phyloP scores from a whole-genome alignment of 2,113 vertebrate species.

The Delphinapterus leucas region DNA sequence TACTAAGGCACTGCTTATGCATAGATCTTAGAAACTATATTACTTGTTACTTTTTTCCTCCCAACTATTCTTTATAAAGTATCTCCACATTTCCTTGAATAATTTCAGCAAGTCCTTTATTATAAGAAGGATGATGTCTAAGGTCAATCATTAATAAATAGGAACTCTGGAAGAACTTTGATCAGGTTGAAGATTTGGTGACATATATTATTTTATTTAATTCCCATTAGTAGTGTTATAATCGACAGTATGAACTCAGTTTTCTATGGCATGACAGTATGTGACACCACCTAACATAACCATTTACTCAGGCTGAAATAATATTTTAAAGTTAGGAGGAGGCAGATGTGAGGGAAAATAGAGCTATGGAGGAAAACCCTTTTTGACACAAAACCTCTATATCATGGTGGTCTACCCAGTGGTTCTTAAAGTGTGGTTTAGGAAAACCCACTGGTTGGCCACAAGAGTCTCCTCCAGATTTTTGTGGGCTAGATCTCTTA shows the following conservation, averaged over 20 bases:
- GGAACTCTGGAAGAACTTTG: neutral
- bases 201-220: neutral
- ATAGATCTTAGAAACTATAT: neutral
- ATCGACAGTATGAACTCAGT: neutral
- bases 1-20: neutral
- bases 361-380: neutral
- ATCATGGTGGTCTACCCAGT: slow-evolving; percentile 47
- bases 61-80: neutral
- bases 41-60: neutral
- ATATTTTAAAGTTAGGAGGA: slow-evolving; percentile 34
- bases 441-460: slow-evolving; percentile 49
- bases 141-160: neutral
- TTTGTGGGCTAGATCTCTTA: slow-evolving; percentile 56
- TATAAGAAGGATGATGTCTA: neutral
- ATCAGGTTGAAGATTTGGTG: slow-evolving; percentile 6
- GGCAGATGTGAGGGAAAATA: slow-evolving; percentile 38
- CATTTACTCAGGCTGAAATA: slow-evolving; percentile 39
- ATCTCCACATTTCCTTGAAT: slow-evolving; percentile 7
- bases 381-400: neutral
- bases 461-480: slow-evolving; percentile 48
- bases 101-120: slow-evolving; percentile 6
- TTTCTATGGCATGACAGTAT: neutral
- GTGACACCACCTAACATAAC: neutral
- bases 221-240: neutral
- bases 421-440: slow-evolving; percentile 51